A percentile compares a stretch with the other conserved stretches of the same genome.
phyloP scores from a whole-genome alignment of 2,797 vertebrate genomes.

The Pteropus rufus region DNA sequence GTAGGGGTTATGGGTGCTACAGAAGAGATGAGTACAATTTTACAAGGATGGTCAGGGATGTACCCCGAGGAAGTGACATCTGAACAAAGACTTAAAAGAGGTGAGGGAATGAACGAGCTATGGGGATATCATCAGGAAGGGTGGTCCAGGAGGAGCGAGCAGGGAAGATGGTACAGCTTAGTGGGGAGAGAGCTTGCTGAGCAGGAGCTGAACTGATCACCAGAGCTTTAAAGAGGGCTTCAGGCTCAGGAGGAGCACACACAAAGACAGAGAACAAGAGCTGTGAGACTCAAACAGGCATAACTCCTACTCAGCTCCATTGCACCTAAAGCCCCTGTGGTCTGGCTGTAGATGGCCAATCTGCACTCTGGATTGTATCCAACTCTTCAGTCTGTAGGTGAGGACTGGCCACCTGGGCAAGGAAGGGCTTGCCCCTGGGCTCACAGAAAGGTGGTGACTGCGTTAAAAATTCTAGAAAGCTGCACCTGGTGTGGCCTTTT shows the following conservation, averaged over 20 bases:
- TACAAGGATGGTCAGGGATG: not conserved
- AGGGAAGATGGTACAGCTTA: not conserved
- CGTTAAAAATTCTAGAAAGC: not conserved
- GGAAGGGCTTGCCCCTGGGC: not conserved
- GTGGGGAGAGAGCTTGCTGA: not conserved
- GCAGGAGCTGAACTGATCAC: not conserved
- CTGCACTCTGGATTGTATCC: not conserved
- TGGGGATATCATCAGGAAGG: not conserved
- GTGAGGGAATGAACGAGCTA: not conserved
- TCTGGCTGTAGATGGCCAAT: not conserved
- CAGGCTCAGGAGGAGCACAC: not conserved
- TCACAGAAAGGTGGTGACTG: not conserved
- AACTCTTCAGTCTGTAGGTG: not conserved
- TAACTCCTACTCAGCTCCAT: not conserved
- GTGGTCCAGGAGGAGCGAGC: not conserved
- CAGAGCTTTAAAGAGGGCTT: not conserved
- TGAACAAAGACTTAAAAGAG: not conserved
- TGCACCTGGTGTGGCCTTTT: not conserved
- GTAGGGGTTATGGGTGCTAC: not conserved
- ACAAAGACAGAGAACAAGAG: not conserved
- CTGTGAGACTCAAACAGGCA: not conserved
- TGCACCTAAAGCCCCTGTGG: not conserved
- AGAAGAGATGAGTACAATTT: not conserved
- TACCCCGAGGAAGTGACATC: not conserved
- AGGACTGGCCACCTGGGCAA: not conserved